Evolutionary conservation across 2,113 vertebrate genomes (phyloP), one percentile per base, ranked within the genome.

Genomic region (Anser brachyrhynchus): DNA sequence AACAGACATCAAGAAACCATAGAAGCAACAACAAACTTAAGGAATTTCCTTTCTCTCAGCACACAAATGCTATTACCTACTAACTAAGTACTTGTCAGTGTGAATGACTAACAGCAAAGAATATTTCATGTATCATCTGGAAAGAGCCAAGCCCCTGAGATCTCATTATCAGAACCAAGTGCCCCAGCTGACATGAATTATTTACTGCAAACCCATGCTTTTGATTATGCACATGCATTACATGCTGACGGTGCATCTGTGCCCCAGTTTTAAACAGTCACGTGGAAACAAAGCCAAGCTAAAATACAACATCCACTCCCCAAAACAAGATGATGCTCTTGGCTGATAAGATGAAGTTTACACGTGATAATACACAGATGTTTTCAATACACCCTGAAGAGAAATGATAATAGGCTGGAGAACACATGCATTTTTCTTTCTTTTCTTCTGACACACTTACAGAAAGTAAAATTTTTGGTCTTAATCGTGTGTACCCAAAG

Each of bases 81-180:
- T 66, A 91, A 87, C 83, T 52, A 87, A 92, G 89, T 82, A 75
- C 87, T 43, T 97, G 96, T 95, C 96, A 79, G 83, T 62, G 41
- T 95, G 94, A 97, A 96, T 73, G 80, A 94, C 78, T 96, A 94
- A 91, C 90, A 96, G 93, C 87, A 84, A 92, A 94, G 85, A 93
- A 79, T 83, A 75, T 85, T 94, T 83, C 89, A 25, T 59, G 28
- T 70, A 93, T 95, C 88, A 95, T 92, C 61, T 77, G 85, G 84
- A 97, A 96, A 77, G 86, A 94, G 57, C 91, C 75, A 25, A 79
- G 87, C 98, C 97, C 98, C 84, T 73, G 98, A 98, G 98, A 98
- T 91, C 98, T 98, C 98, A 98, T 98, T 98, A 98, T 93, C 91
- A 91, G 82, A 71, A 88, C 94, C 88, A 86, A 80, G 94, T 59